Base-by-base conservation (phyloP, 2,113 vertebrate species). In the Megaceryle maxima region DNA sequence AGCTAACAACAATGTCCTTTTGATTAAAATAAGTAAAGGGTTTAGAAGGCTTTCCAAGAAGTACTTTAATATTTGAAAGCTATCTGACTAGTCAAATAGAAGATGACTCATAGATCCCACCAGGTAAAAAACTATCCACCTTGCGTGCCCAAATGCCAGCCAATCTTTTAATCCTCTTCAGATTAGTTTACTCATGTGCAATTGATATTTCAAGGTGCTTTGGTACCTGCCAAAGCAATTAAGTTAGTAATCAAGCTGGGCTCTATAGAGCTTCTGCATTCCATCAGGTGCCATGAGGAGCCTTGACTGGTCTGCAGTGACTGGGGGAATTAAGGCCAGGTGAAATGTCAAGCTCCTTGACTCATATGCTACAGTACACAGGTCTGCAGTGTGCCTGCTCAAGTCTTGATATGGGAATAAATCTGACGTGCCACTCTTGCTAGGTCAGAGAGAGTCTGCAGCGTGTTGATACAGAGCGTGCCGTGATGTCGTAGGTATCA, bases 321-420 rank as follows among this genome's bases (percentile, higher is more conserved):
- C 55, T 13, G 8, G 51, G 64, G 50, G 83, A 88, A 76, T 69
- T 62, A 41, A 70, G 83, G 86, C 60, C 92, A 93, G 92, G 86
- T 96, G 90, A 94, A 91, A 88, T 74, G 87, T 82, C 85, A 21
- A 74, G 82, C 55, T 79, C 87, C 70, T 97, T 80, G 88, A 63
- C 73, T 96, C 95, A 93, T 88, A 88, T 88, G 64, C 90, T 83
- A 79, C 66, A 69, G 62, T 77, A 78, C 46, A 25, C 48, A 33
- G 70, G 56, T 53, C 78, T 82, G 57, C 73, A 86, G 64, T 70
- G 77, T 86, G 87, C 84, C 82, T 70, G 67, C 63, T 91, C 46
- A 44, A 56, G 75, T 12, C 85, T 84, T 59, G 79, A 59, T 90
- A 85, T 0, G 4, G 80, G 90, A 96, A 86, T 78, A 88, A 92